Conservation (phyloP, 2,113 vertebrate genomes). For the Pipra filicauda region DNA sequence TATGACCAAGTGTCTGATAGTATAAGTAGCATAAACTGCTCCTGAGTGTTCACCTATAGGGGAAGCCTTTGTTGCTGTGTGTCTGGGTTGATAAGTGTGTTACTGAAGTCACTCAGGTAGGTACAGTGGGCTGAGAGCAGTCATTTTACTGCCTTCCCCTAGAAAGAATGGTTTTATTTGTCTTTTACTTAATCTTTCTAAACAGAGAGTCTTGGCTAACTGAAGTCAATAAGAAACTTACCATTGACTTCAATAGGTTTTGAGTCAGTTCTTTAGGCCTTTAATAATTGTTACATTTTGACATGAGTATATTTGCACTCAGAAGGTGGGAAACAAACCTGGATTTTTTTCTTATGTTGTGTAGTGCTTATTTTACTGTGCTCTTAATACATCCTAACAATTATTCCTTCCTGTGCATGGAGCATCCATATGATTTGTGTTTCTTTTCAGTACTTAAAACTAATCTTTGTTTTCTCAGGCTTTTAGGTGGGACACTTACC, state of each 20-base stretch:
- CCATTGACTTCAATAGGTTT: neutral
- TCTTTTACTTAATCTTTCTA: constrained; percentile 29
- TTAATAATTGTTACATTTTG: constrained; percentile 41
- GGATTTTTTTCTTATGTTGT: neutral
- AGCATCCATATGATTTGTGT: constrained; percentile 59
- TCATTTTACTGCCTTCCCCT: neutral
- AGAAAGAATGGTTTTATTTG: constrained; percentile 20
- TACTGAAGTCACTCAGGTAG: neutral
- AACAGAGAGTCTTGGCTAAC: neutral
- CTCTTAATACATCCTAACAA: constrained; percentile 31
- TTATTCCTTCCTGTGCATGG: constrained; percentile 39
- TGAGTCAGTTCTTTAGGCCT: neutral
- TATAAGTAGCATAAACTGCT: neutral
- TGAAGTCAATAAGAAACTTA: constrained; percentile 10
- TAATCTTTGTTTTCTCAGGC: constrained; percentile 79
- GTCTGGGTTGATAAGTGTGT: neutral
- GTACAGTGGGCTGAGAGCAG: neutral
- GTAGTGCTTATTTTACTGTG: constrained; percentile 39
- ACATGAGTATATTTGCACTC: constrained; percentile 35
- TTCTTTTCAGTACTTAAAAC: constrained; percentile 72
- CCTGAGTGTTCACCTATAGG: neutral
- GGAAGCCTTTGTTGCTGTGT: neutral
- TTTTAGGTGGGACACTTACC: constrained; percentile 76
- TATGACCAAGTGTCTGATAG: neutral
- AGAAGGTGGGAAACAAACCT: constrained; percentile 56